A percentile compares a stretch with the other conserved stretches of the same genome.
Conservation (phyloP, 2,888 invertebrate species). For the Mellilla xanthometata region DNA sequence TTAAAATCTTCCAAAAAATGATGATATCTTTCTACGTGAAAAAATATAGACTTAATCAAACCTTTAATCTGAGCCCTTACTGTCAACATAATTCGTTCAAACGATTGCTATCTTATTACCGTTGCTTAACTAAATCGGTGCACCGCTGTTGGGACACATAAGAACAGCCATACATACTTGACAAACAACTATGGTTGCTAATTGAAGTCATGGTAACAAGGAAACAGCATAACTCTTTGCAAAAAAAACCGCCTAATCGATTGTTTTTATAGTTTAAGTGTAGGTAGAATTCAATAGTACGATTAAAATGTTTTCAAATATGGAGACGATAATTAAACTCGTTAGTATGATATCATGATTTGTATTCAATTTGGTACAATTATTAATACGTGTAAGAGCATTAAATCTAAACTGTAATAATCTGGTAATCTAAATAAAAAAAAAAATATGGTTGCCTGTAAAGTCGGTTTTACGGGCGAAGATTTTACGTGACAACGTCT, state of each 20-base stretch:
- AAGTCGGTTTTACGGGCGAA: no score
- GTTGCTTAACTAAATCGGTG: slow-evolving; percentile 6
- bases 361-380: slow-evolving; percentile 3
- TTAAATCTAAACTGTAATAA: neutral
- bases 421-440: no score
- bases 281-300: slow-evolving; percentile 9
- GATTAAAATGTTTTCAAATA: slow-evolving; percentile 3
- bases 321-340: slow-evolving; percentile 8
- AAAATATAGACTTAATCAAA: no score
- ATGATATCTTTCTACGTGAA: no score
- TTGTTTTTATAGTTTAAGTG: slow-evolving; percentile 14
- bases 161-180: slow-evolving; percentile 4
- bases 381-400: slow-evolving; percentile 1
- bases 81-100: neutral
- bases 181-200: slow-evolving; percentile 14
- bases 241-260: slow-evolving; percentile 11
- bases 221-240: slow-evolving; percentile 12
- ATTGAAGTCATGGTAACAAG: slow-evolving; percentile 29
- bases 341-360: slow-evolving; percentile 8
- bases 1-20: no score
- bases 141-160: neutral
- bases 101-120: slow-evolving; percentile 11
- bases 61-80: slow-evolving; percentile 1
- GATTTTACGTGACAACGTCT: no score
- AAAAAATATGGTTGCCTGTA: no score